Conservation (phyloP, 2,797 vertebrate genomes). For the Bradypodion pumilum region DNA sequence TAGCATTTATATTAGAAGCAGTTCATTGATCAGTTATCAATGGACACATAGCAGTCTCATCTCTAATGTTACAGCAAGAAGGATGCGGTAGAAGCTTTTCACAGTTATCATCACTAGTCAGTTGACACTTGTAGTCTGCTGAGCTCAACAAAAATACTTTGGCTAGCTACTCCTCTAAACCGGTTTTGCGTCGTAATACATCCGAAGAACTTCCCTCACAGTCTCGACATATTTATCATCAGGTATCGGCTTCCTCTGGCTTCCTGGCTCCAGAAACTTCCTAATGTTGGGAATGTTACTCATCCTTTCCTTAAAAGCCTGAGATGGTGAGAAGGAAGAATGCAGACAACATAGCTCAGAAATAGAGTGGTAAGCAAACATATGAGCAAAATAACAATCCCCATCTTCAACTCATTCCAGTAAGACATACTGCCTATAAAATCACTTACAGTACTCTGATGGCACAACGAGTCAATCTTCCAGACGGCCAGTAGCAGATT, state of each 20-base stretch:
- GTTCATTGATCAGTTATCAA: background rate
- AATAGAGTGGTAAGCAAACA: background rate
- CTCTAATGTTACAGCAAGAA: background rate
- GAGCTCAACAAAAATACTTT: background rate
- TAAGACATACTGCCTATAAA: background rate
- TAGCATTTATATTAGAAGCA: background rate
- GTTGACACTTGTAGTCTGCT: background rate
- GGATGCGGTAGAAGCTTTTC: background rate
- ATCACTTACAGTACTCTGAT: no score
- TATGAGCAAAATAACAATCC: background rate
- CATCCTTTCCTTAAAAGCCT: slow-evolving; percentile 82
- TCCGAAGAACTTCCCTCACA: slow-evolving; percentile 35
- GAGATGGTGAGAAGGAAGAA: slow-evolving; percentile 1
- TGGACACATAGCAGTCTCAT: background rate
- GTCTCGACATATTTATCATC: slow-evolving; percentile 76
- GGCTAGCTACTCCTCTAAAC: background rate
- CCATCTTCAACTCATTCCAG: background rate
- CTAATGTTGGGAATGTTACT: slow-evolving; percentile 72
- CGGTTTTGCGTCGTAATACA: background rate
- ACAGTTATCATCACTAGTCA: background rate
- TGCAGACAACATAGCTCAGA: background rate
- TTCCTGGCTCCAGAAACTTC: slow-evolving; percentile 82
- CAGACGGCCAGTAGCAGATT: no score
- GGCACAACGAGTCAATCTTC: no score
- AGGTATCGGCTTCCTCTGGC: slow-evolving; percentile 79